Evolutionary conservation across 1,140 invertebrate species (phyloP).

Genomic region (Ostrea denselamellosa): DNA sequence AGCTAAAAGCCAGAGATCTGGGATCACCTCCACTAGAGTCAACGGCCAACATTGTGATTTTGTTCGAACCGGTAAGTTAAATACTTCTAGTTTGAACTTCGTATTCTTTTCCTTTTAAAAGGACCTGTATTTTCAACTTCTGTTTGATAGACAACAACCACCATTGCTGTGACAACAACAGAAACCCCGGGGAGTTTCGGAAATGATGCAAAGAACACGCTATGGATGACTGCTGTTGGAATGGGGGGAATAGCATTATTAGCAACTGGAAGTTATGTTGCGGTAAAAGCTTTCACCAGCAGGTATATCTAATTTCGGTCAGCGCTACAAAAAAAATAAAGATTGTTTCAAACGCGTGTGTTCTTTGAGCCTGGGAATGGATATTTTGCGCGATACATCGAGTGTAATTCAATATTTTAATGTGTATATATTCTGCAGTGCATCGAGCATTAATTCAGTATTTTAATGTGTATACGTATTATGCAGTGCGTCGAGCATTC

Average conservation of each 20-base stretch:
- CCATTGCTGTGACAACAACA: slow-evolving; percentile 29
- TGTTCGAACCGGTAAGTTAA: slow-evolving; percentile 27
- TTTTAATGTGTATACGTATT: background rate
- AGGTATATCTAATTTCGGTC: background rate
- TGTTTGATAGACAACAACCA: slow-evolving; percentile 41
- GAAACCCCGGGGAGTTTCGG: slow-evolving; percentile 27
- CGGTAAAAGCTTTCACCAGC: background rate
- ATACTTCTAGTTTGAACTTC: background rate
- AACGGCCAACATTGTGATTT: slow-evolving; percentile 13
- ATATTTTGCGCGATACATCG: too few species aligned
- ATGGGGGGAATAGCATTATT: background rate
- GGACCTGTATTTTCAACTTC: background rate
- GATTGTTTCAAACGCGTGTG: too few species aligned
- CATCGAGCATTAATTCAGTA: background rate
- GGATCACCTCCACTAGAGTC: slow-evolving; percentile 23
- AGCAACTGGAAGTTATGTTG: background rate
- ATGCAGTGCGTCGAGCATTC: background rate
- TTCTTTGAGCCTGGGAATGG: too few species aligned
- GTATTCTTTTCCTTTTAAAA: background rate
- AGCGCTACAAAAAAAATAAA: too few species aligned
- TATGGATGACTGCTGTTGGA: slow-evolving; percentile 30
- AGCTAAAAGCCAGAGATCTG: slow-evolving; percentile 35
- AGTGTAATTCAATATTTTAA: too few species aligned
- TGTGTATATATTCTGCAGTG: too few species aligned
- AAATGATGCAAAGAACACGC: background rate